Percentiles rank a stretch among this genome's conserved stretches.
These are phyloP conservation scores for Etheostoma cragini DNA, from an alignment of 2,113 vertebrate species.

Conservation along the genomic window DNA sequence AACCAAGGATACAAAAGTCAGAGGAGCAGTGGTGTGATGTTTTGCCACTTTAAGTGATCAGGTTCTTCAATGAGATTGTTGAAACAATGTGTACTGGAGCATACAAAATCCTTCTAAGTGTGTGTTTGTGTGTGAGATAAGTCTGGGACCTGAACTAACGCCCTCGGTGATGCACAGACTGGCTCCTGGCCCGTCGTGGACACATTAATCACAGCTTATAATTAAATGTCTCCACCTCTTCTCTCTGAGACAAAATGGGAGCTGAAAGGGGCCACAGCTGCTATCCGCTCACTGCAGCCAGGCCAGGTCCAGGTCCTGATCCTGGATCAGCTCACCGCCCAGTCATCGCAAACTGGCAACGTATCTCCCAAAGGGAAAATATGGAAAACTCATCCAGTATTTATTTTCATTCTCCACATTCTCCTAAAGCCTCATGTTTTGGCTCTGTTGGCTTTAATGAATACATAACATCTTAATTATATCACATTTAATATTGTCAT, in stretches of 20 bases:
- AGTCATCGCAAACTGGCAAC: neutral
- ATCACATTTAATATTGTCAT: conserved; percentile 6
- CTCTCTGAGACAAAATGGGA: conserved; percentile 53
- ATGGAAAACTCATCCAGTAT: conserved; percentile 9
- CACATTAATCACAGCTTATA: conserved; percentile 71
- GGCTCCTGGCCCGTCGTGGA: conserved; percentile 42
- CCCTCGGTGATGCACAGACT: conserved; percentile 38
- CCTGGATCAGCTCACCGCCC: conserved; percentile 26
- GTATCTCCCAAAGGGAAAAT: neutral
- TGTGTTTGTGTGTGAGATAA: conserved; percentile 7
- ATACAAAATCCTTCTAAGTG: neutral
- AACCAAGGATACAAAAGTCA: conserved; percentile 22
- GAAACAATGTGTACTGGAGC: neutral
- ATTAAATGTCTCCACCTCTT: conserved; percentile 72
- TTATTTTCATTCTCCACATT: conserved; percentile 13
- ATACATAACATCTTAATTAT: neutral
- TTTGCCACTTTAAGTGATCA: conserved; percentile 43
- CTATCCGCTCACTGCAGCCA: conserved; percentile 17
- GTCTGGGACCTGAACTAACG: conserved; percentile 33
- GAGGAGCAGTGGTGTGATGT: conserved; percentile 33
- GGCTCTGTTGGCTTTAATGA: neutral
- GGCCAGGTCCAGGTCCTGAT: conserved; percentile 29
- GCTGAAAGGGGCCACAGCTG: conserved; percentile 51
- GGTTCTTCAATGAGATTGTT: conserved; percentile 3
- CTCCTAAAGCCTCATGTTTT: neutral